Base-by-base conservation (phyloP, 2,797 vertebrate species). In the Sciaenops ocellatus region DNA sequence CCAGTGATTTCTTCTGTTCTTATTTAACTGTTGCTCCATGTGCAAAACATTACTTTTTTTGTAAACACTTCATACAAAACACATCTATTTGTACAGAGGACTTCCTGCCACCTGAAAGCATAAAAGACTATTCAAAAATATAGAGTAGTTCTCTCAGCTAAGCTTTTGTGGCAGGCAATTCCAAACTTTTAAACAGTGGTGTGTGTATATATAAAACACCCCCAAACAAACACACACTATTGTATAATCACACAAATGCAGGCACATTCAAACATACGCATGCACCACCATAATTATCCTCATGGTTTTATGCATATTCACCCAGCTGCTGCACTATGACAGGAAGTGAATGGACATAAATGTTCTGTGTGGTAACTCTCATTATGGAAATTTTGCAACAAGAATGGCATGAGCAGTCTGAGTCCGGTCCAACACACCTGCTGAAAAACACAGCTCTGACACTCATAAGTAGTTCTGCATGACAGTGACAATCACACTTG, bases 301-400 rank as follows among this genome's bases (percentile, higher is more conserved):
- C 51, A 26, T 13, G n/a, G 30, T 71, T 65, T 61, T 20, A 24
- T 51, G 46, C 18, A 24, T 42, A 57, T 69, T 80, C 34, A 44
- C 38, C 51, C 9, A 69, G 57, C 28, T 46, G 28, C 59, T 44
- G 15, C 13, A 30, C 48, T 11, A 7, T 61, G 75, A 69, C 55
- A 69, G 34, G 51, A 47, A 47, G 46, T 42, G 48, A 52, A 47
- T 50, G 64, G 44, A 72, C 56, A 42, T 50, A 64, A 76, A 59
- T 73, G 61, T 44, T 63, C 55, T 76, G 24, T n/a, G 57, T 44
- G 42, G 24, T 50, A 51, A 30, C 42, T 52, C 20, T 63, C 28
- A 51, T 71, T 42, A 47, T 46, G 51, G 42, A n/a, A 30, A 24
- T 62, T 50, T 57, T 63, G 10, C 24, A 20, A 22, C 59, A 66